Conservation (phyloP, 2,113 vertebrate genomes). For the Paralichthys olivaceus region DNA sequence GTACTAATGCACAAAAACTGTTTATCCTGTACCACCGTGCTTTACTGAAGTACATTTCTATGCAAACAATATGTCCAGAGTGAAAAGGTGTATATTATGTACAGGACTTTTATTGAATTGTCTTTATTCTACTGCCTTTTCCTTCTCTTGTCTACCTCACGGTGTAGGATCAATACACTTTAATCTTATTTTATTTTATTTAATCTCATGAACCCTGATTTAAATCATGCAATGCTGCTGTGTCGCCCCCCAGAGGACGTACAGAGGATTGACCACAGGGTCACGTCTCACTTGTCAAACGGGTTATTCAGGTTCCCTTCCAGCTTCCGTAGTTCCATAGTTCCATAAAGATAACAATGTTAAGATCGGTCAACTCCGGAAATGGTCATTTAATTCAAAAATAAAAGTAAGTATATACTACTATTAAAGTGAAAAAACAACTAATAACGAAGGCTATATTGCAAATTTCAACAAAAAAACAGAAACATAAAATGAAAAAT, state of each 20-base stretch:
- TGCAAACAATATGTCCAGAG: no score
- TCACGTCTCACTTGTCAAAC: background rate
- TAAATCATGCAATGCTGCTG: background rate
- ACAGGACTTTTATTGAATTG: no score
- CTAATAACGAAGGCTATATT: background rate
- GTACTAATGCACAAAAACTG: no score
- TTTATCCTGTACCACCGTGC: no score
- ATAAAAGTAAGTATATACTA: background rate
- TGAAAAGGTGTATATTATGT: no score
- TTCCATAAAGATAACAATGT: background rate
- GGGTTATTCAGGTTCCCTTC: accelerated
- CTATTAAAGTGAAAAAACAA: background rate
- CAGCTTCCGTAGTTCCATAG: slow-evolving; percentile 41
- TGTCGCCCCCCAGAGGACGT: slow-evolving; percentile 32
- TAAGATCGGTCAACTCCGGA: background rate
- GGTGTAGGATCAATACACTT: no score
- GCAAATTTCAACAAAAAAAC: background rate
- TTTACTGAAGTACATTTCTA: no score
- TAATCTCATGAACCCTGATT: background rate
- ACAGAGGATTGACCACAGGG: background rate
- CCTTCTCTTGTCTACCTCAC: no score
- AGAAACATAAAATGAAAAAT: accelerated
- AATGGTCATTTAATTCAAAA: background rate
- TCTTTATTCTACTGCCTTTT: no score
- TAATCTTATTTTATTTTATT: background rate